Base-by-base conservation (phyloP, 1,140 invertebrate genomes). In the Magallana gigas region DNA sequence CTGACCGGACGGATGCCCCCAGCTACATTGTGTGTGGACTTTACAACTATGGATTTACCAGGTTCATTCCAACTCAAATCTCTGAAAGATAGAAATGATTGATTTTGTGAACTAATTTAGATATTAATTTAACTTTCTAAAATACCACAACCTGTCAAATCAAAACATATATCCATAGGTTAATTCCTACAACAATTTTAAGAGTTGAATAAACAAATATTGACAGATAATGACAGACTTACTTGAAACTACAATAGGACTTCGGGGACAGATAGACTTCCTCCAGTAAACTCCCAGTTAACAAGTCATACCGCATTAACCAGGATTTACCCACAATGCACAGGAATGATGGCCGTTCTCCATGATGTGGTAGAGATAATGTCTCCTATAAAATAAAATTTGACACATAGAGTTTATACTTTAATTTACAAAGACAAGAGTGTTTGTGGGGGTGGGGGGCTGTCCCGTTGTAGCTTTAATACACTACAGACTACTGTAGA, bases 241-340 rank as follows among this genome's bases (percentile, higher is more conserved):
- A 76, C 68, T 23, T 76, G 23, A 76, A 76, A 11, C 36, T 18
- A 76, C 68, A 76, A 3, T 76, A 29, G 23, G 68, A 29, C 18
- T 29, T 36, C 9, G 68, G 68, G 2, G 23, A 23, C 23, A 76
- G 23, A 29, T 76, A 76, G 23, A 76, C 68, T 29, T 76, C 68
- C 68, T 76, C 68, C 68, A 76, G 23, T 76, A 76, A 12, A 18
- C 36, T 8, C 36, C 68, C 68, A 36, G 8, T 12, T 2, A 76
- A 29, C 23, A 36, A 9, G 23, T 76, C 68, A 4, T 29, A 76
- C 7, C 68, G 18, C 68, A 76, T 76, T 12, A 76, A 76, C 68
- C 68, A 76, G 12, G 23, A 76, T 76, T 76, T 76, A 76, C 68
- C 68, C 18, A 76, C 68, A 76, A 76, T 29, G 68, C 68, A 76